Base-by-base conservation (phyloP, 1,140 invertebrate genomes). In the Nasonia giraulti region DNA sequence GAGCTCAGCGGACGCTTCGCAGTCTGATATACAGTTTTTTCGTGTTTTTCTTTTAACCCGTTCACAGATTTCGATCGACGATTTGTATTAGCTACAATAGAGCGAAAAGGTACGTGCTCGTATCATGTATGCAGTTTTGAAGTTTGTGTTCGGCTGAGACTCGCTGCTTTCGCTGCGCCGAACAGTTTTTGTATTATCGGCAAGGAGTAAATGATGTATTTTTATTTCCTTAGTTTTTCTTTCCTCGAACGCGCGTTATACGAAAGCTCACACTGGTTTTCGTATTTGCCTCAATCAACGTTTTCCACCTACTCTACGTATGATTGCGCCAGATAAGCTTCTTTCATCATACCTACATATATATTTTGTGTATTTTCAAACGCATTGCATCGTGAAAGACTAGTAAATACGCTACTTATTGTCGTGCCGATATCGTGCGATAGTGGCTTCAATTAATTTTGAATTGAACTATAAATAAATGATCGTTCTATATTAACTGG, bases 131-230 rank as follows among this genome's bases (percentile, higher is more conserved):
- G 14, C 10, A 27, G 8, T 68, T 7, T 73, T 14, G 27, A 27
- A n/a, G 23, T 74, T 2, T 6, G 12, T 17, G 11, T 7, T 69
- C 37, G 11, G 68, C 68, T 8, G 66, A 31, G 14, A n/a, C 23
- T 47, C 37, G 50, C 37, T 74, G 31, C 37, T 68, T 31, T 12
- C 37, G 33, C 37, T 68, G 73, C 27, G 55, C 74, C 44, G 37
- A 77, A 66, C 73, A 77, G 73, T 83, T 83, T 66, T 77, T 50
- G 33, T 83, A 76, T 44, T 83, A 44, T 68, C 74, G 55, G 37
- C 37, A 17, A 83, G n/a, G 55, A 82, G 1, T 82, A 76, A 69
- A 50, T 37, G 62, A 83, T 83, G 75, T 79, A 84, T 37, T 78
- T 84, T 71, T 71, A 69, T 69, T 68, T 78, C 5, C 2, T 62